Conservation (phyloP, 23 tunicate genomes). For the Styela plicata region DNA sequence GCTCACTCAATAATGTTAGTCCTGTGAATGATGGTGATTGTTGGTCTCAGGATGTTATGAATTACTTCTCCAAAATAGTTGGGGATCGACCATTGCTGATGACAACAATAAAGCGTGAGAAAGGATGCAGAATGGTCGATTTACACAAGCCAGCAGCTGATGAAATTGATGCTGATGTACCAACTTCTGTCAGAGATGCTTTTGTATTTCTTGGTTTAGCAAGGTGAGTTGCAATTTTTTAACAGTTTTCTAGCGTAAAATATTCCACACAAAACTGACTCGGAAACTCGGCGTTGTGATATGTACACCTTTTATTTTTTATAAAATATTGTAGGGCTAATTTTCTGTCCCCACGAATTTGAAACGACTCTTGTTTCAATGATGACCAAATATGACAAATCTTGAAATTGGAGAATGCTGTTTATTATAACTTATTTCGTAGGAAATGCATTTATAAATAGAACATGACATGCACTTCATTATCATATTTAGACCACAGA, state of each 20-base stretch:
- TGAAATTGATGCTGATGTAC: conserved; percentile 60
- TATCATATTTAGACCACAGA: no score
- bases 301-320: no score
- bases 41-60: conserved; percentile 26
- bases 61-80: conserved; percentile 40
- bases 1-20: conserved; percentile 42
- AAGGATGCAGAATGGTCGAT: conserved; percentile 54
- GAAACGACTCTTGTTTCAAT: no score
- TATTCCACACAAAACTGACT: no score
- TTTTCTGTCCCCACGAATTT: no score
- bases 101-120: conserved; percentile 50
- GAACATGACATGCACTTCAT: no score
- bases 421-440: no score
- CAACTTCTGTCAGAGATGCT: conserved; percentile 63
- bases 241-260: neutral
- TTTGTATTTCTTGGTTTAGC: conserved; percentile 43
- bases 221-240: neutral
- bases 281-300: no score
- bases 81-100: conserved; percentile 47
- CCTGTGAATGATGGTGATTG: neutral
- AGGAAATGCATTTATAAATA: no score
- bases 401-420: no score
- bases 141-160: conserved; percentile 70
- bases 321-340: no score
- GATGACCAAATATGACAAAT: no score